Conservation (phyloP, 1,140 invertebrate genomes). For the Drosophila paulistorum region DNA sequence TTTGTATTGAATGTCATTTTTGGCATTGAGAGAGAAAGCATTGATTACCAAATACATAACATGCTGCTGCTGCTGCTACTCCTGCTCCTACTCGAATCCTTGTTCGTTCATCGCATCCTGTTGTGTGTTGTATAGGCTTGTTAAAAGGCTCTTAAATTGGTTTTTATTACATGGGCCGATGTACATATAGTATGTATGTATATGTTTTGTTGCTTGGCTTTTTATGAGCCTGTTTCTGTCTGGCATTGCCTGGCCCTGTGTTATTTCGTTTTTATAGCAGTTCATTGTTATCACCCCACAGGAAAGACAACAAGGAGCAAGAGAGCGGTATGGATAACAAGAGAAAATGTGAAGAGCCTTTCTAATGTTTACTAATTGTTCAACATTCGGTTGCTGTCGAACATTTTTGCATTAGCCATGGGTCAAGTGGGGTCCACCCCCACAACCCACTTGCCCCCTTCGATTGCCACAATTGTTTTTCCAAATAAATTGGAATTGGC, state of each 20-base stretch:
- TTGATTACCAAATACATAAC: slow-evolving; percentile 57
- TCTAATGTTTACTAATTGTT: slow-evolving; percentile 42
- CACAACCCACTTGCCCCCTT: too few relatives aligned
- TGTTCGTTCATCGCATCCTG: slow-evolving; percentile 18
- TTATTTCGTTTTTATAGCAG: slow-evolving; percentile 31
- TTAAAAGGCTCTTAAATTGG: slow-evolving; percentile 46
- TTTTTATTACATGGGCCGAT: slow-evolving; percentile 52
- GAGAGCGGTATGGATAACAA: slow-evolving; percentile 1
- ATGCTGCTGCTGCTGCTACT: slow-evolving; percentile 12
- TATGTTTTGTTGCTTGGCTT: slow-evolving; percentile 2
- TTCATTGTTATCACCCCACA: slow-evolving; percentile 38
- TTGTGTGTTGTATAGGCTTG: slow-evolving; percentile 29
- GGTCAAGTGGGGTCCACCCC: not conserved
- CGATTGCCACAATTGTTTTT: not conserved
- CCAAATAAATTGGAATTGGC: not conserved
- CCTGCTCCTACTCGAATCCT: slow-evolving; percentile 25
- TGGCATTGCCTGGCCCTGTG: slow-evolving; percentile 10
- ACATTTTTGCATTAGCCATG: slow-evolving; percentile 5
- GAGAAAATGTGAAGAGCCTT: slow-evolving; percentile 12
- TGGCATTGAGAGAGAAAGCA: slow-evolving; percentile 30
- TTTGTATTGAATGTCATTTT: slow-evolving; percentile 44
- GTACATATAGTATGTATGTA: not conserved
- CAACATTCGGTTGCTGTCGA: slow-evolving; percentile 17
- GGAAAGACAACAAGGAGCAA: not conserved
- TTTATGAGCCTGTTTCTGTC: slow-evolving; percentile 32